Conservation (phyloP, 1,140 invertebrate genomes). For the Goniozus legneri region DNA sequence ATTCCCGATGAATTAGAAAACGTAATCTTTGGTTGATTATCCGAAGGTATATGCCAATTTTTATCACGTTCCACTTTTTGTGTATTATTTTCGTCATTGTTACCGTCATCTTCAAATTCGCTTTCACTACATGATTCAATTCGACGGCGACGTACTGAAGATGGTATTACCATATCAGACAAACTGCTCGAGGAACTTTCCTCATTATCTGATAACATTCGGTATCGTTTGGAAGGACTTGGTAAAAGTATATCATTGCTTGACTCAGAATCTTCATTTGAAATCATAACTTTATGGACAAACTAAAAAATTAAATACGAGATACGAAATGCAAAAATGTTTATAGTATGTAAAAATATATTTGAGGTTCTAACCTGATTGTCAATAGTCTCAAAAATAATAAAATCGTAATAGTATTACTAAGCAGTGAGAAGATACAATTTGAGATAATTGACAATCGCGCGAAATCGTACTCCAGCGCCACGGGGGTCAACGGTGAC, state of each 20-base stretch:
- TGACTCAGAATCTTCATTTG: slow-evolving; percentile 9
- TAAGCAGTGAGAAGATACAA: not conserved
- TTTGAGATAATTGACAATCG: slow-evolving; percentile 1
- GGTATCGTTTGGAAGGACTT: slow-evolving; percentile 11
- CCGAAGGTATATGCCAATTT: slow-evolving; percentile 13
- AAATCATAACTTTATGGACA: slow-evolving; percentile 4
- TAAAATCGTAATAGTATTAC: not conserved
- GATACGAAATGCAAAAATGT: slow-evolving; percentile 5
- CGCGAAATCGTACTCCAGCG: slow-evolving; percentile 3
- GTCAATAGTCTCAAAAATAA: not conserved
- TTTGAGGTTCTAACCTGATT: not conserved
- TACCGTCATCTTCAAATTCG: slow-evolving; percentile 14
- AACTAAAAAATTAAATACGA: slow-evolving; percentile 11
- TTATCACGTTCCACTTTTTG: slow-evolving; percentile 11
- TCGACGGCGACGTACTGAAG: slow-evolving; percentile 11
- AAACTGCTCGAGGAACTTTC: slow-evolving; percentile 14
- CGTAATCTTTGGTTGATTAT: slow-evolving; percentile 14
- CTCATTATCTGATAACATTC: slow-evolving; percentile 9
- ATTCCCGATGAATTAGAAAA: slow-evolving; percentile 12
- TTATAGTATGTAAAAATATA: slow-evolving; percentile 7
- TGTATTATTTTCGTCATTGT: slow-evolving; percentile 13
- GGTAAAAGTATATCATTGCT: slow-evolving; percentile 11
- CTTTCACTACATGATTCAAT: slow-evolving; percentile 14
- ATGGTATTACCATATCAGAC: slow-evolving; percentile 13
- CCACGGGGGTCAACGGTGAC: slow-evolving; percentile 7